phyloP scores from a whole-genome alignment of 1,140 invertebrate genomes.

The Ceratitis capitata region DNA sequence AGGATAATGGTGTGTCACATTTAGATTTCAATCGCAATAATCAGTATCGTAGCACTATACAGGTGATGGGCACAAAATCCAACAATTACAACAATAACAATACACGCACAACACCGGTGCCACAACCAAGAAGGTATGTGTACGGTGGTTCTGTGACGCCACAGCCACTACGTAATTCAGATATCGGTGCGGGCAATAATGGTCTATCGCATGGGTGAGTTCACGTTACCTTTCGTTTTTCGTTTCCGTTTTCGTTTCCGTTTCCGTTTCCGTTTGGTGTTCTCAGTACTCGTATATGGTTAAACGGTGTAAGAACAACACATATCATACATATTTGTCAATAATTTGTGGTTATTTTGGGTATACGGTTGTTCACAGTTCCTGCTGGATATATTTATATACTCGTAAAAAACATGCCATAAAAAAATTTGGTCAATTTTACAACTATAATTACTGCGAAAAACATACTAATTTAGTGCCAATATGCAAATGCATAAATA shows the following conservation, averaged over 20 bases:
- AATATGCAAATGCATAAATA: background rate
- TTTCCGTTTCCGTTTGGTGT: background rate
- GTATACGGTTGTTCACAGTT: background rate
- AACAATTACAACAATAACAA: background rate
- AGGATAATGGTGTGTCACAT: constrained; percentile 26
- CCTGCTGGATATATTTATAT: background rate
- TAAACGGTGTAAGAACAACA: background rate
- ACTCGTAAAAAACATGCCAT: background rate
- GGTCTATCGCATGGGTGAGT: constrained; percentile 40
- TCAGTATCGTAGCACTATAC: constrained; percentile 53
- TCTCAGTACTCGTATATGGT: background rate
- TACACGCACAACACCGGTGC: constrained; percentile 43
- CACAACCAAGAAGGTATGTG: constrained; percentile 64
- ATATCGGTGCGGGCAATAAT: constrained; percentile 49
- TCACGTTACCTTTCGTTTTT: background rate
- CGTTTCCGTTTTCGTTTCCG: background rate
- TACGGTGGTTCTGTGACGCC: constrained; percentile 68
- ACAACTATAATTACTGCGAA: background rate
- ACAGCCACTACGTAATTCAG: constrained; percentile 55
- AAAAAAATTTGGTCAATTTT: background rate
- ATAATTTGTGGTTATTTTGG: background rate
- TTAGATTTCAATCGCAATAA: constrained; percentile 49
- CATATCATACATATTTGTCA: too few relatives aligned
- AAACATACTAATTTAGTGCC: background rate
- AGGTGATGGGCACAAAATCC: constrained; percentile 48